Percentiles rank a stretch among this genome's conserved stretches.
Conservation (phyloP, 1,140 invertebrate genomes). For the Drosophila tropicalis region DNA sequence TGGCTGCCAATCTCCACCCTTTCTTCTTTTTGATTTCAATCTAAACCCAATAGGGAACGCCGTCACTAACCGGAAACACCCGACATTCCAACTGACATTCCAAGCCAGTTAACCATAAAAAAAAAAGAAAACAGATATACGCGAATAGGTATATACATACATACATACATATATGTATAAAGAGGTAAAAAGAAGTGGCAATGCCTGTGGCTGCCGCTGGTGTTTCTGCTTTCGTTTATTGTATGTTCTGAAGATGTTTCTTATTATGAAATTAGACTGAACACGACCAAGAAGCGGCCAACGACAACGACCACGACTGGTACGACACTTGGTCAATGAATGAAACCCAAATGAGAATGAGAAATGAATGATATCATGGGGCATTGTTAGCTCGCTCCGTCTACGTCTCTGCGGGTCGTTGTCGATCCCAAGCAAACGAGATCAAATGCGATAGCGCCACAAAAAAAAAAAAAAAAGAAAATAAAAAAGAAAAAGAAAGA, state of each 20-base stretch:
- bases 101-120: constrained; percentile 60
- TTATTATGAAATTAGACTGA: constrained; percentile 82
- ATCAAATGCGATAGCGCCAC: constrained; percentile 82
- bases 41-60: constrained; percentile 10
- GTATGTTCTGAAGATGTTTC: constrained; percentile 70
- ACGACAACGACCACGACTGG: constrained; percentile 13
- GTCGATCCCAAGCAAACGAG: constrained; percentile 71
- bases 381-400: constrained; percentile 65
- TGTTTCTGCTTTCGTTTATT: constrained; percentile 57
- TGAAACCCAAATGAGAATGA: constrained; percentile 76
- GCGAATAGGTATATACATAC: constrained; percentile 18
- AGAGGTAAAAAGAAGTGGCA: constrained; percentile 41
- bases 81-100: constrained; percentile 68
- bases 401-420: constrained; percentile 59
- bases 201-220: constrained; percentile 17
- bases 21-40: constrained; percentile 17
- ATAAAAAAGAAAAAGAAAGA: background rate
- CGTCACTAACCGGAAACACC: constrained; percentile 65
- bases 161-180: constrained; percentile 18
- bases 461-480: constrained; percentile 42
- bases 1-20: constrained; percentile 1
- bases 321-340: constrained; percentile 76
- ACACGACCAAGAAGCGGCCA: constrained; percentile 27
- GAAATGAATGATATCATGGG: constrained; percentile 76
- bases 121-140: constrained; percentile 41